Conservation (phyloP, 1,140 invertebrate genomes). For the Tetragnatha versicolor region DNA sequence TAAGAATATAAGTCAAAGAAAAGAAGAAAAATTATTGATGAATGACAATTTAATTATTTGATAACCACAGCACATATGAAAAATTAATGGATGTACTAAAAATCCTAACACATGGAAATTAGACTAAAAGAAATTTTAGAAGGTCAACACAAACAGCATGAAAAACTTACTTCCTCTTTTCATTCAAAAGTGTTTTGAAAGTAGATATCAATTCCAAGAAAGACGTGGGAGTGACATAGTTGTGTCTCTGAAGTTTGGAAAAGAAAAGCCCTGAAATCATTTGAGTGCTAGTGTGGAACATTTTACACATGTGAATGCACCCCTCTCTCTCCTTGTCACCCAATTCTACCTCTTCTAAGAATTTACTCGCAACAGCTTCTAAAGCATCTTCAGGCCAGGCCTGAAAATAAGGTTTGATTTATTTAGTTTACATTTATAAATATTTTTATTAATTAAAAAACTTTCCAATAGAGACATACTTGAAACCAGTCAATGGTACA, state of each 20-base stretch:
- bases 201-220: slow-evolving; percentile 89
- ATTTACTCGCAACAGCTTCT: slow-evolving; percentile 86
- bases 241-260: slow-evolving; percentile 27
- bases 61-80: no score
- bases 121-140: no score
- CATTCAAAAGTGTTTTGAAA: slow-evolving; percentile 74
- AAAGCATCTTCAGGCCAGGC: slow-evolving; percentile 90
- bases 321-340: slow-evolving; percentile 61
- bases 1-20: no score
- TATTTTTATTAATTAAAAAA: no score
- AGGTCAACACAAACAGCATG: no score
- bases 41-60: not conserved
- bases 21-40: no score
- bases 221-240: slow-evolving; percentile 89
- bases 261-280: slow-evolving; percentile 20
- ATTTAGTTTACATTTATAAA: no score
- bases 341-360: slow-evolving; percentile 73
- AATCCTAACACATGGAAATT: no score
- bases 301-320: slow-evolving; percentile 54
- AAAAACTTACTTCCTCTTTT: slow-evolving; percentile 74
- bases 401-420: slow-evolving; percentile 12
- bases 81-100: no score
- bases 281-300: slow-evolving; percentile 42
- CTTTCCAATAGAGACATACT: slow-evolving; percentile 66
- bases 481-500: slow-evolving; percentile 99